A percentile compares a stretch with the other conserved stretches of the same genome.
These are phyloP conservation scores for Catharus bicknelli DNA, from an alignment of 2,113 vertebrate species.

Conservation along the genomic window DNA sequence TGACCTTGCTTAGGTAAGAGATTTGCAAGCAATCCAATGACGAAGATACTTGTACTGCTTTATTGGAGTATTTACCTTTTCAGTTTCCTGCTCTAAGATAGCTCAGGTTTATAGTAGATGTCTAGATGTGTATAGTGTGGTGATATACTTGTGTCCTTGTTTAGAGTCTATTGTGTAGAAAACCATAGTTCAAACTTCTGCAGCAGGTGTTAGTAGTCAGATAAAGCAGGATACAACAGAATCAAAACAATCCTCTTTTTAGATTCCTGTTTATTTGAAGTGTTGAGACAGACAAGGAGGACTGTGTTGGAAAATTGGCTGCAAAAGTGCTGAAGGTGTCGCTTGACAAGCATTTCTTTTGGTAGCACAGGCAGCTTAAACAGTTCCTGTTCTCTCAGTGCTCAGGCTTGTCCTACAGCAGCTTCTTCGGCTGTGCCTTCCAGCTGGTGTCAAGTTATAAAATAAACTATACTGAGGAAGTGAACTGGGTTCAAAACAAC, in stretches of 20 bases:
- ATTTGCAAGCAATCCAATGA: neutral
- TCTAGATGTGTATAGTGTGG: neutral
- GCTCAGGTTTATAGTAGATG: neutral
- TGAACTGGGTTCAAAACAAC: neutral
- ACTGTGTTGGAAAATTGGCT: slow-evolving; percentile 15
- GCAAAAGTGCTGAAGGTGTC: neutral
- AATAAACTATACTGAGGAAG: slow-evolving; percentile 8
- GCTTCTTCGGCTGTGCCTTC: neutral
- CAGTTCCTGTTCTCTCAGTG: neutral
- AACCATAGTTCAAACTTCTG: neutral
- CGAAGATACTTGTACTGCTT: neutral
- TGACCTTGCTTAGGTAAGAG: neutral
- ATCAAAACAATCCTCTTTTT: neutral
- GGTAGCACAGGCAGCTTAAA: neutral
- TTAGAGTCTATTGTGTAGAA: neutral
- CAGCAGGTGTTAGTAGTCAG: slow-evolving; percentile 21
- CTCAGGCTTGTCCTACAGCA: neutral
- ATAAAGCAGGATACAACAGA: neutral
- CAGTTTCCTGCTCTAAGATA: neutral
- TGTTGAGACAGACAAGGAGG: neutral
- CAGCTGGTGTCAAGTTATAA: neutral
- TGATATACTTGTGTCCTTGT: neutral
- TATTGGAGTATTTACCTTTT: neutral
- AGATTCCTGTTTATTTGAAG: slow-evolving; percentile 19
- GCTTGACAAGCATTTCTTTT: neutral